Base-by-base conservation (phyloP, 2,113 vertebrate genomes). In the Thalassoma bifasciatum region DNA sequence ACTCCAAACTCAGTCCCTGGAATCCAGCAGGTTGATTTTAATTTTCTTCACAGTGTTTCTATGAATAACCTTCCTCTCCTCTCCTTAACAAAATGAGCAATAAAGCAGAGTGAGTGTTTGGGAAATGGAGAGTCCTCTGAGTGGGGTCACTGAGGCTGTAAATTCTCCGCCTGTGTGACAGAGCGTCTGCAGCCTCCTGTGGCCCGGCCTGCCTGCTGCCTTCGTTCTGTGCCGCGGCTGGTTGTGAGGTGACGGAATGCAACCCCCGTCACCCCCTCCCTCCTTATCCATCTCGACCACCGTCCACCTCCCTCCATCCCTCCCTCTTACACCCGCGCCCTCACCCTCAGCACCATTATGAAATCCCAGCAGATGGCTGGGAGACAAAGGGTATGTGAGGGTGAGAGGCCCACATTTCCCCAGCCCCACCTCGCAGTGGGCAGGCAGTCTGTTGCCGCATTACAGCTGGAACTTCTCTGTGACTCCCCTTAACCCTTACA, bases 351-450 rank as follows among this genome's bases (percentile, higher is more conserved):
- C 22, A 10, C 66, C 66, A 83, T 88, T 75, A 84, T 79, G 75
- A 82, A 88, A 82, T 42, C 40, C 62, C 50, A 87, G 89, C 89
- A 91, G 89, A 91, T 91, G 88, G 84, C 74, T 46, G 3, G 30
- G 62, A 84, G 81, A 90, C 85, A 90, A 85, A 90, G 78, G 79
- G 70, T 74, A 81, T 77, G 66, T 68, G 68, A 72, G 83, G 56
- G 82, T 75, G 84, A 84, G 67, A 75, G 76, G 49, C 77, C 69
- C 50, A 54, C 46, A 52, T 75, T 74, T 58, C 50, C 46, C 22
- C 40, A 19, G 37, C 52, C 68, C 50, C 54, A 71, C 47, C 60
- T 52, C 47, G 26, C 63, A 50, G 59, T 22, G 42, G 46, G 44
- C 53, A 65, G 58, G 30, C 78, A 72, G 72, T 74, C 72, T 77